Percentiles rank a stretch among this genome's conserved stretches.
Evolutionary conservation across 2,888 invertebrate genomes (phyloP).

Genomic region (Thymelicus acteon): DNA sequence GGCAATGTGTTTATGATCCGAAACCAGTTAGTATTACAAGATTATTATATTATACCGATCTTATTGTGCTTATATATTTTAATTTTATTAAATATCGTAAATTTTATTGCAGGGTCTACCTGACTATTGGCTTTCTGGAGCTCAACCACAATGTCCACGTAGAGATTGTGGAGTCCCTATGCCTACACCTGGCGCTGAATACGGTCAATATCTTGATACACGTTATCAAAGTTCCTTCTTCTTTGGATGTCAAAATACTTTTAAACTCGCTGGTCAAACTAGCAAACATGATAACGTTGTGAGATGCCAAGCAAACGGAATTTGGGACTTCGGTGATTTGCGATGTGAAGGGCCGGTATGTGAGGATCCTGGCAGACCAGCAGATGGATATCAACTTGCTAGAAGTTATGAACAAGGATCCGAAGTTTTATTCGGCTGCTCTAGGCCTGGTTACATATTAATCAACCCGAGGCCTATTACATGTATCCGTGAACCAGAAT

Average conservation of each 20-base stretch:
- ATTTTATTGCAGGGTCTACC: constrained; percentile 87
- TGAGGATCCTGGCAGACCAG: constrained; percentile 97
- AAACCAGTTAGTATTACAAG: constrained; percentile 85
- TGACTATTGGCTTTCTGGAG: constrained; percentile 95
- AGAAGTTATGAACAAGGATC: constrained; percentile 95
- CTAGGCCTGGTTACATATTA: constrained; percentile 95
- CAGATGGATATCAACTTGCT: constrained; percentile 94
- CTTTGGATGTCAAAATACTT: constrained; percentile 98
- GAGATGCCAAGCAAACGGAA: constrained; percentile 94
- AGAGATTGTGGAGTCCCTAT: constrained; percentile 96
- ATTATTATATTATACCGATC: constrained; percentile 9
- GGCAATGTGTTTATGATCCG: constrained; percentile 98
- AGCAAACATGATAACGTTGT: constrained; percentile 96
- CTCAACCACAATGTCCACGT: constrained; percentile 93
- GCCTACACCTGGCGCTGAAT: constrained; percentile 96
- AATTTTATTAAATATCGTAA: constrained; percentile 4
- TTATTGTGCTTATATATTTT: background rate
- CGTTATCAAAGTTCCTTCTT: constrained; percentile 97
- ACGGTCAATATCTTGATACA: constrained; percentile 94
- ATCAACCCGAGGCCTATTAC: constrained; percentile 96
- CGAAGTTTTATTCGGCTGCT: constrained; percentile 95
- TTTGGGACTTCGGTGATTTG: constrained; percentile 98
- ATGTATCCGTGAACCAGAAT: constrained; percentile 96
- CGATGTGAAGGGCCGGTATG: constrained; percentile 98
- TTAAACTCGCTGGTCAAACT: constrained; percentile 96